phyloP scores from a whole-genome alignment of 2,113 vertebrate genomes.

The Nothoprocta perdicaria region DNA sequence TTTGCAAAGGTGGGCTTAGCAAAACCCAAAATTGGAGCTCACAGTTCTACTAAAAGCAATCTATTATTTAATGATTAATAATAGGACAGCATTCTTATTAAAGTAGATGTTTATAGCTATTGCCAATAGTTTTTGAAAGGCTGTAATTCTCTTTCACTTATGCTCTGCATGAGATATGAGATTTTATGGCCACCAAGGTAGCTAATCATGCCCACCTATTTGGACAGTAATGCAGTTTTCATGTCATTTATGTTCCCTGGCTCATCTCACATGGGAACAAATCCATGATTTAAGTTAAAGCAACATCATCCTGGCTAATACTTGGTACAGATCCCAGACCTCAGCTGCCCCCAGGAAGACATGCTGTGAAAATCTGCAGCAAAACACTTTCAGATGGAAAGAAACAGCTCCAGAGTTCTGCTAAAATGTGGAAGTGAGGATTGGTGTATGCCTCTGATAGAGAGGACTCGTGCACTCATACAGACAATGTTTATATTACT shows the following conservation, averaged over 20 bases:
- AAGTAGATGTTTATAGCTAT: neutral
- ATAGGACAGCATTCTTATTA: neutral
- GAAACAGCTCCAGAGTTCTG: neutral
- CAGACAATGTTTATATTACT: neutral
- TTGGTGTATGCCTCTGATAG: fast-evolving
- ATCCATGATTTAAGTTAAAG: neutral
- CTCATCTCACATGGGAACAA: neutral
- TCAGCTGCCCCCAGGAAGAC: neutral
- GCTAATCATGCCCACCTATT: neutral
- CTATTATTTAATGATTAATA: neutral
- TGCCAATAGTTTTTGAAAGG: neutral
- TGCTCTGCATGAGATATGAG: neutral
- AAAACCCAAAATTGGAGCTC: neutral
- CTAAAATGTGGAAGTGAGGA: neutral
- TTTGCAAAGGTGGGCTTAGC: neutral
- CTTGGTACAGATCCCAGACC: neutral
- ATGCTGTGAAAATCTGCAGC: neutral
- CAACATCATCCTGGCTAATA: neutral
- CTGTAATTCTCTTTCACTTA: neutral
- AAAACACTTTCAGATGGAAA: neutral
- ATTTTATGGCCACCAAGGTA: neutral
- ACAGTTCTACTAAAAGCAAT: neutral
- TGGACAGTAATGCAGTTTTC: neutral
- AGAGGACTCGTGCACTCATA: neutral
- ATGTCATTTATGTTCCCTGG: neutral